phyloP scores from a whole-genome alignment of 2,888 invertebrate species.

The Fragum sueziense region DNA sequence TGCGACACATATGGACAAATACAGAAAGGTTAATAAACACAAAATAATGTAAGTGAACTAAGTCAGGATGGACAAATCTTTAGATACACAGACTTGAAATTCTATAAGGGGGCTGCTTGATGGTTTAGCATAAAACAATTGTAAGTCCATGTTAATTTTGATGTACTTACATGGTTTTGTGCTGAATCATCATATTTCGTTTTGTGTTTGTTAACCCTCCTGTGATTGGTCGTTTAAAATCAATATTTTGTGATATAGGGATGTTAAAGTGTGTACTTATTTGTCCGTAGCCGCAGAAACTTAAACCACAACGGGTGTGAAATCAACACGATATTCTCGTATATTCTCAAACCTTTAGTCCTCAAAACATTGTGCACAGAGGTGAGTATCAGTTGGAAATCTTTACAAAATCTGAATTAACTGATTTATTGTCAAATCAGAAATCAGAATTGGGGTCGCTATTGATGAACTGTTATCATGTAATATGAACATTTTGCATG shows the following conservation, averaged over 20 bases:
- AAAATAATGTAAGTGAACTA: no score
- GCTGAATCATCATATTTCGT: no score
- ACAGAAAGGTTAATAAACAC: no score
- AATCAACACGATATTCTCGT: background rate
- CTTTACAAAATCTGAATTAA: background rate
- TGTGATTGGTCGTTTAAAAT: background rate
- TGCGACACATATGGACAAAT: no score
- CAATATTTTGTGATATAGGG: background rate
- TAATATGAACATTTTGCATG: background rate
- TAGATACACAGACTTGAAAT: no score
- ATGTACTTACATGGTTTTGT: no score
- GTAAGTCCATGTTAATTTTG: no score
- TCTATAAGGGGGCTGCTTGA: no score
- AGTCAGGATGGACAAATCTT: no score
- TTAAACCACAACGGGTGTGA: constrained; percentile 11
- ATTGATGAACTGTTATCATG: background rate
- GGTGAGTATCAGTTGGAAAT: background rate
- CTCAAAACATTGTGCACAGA: constrained; percentile 10
- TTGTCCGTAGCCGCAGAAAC: background rate
- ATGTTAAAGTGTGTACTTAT: constrained; percentile 10
- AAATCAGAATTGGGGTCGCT: background rate
- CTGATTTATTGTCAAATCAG: no score
- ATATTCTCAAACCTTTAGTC: constrained; percentile 7
- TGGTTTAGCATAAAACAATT: no score
- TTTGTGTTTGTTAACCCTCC: background rate